A percentile compares a stretch with the other conserved stretches of the same genome.
Conservation (phyloP, 2,797 vertebrate genomes). For the Petrocephalus sullivani region DNA sequence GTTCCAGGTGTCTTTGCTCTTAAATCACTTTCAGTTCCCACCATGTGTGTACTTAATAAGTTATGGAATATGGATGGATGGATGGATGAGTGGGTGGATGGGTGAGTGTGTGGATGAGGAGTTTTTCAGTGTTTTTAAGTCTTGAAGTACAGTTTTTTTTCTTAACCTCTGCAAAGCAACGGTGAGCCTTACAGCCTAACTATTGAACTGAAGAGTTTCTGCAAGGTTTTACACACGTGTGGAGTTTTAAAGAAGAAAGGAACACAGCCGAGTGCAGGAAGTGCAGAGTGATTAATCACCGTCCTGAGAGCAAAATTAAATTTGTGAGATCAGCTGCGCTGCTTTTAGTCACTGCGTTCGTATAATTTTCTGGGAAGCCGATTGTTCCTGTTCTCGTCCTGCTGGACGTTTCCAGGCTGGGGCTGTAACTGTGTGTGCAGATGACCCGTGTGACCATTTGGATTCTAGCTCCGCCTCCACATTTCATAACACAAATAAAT, state of each 20-base stretch:
- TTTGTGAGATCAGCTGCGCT: conserved; percentile 1
- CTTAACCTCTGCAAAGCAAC: neutral
- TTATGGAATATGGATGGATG: neutral
- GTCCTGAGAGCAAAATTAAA: neutral
- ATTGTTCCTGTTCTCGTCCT: neutral
- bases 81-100: neutral
- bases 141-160: neutral
- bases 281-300: neutral
- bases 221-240: neutral
- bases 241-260: neutral
- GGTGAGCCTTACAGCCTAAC: neutral
- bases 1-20: neutral
- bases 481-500: neutral
- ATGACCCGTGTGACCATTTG: neutral
- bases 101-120: neutral
- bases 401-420: neutral
- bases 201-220: neutral
- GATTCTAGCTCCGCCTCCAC: neutral
- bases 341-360: neutral
- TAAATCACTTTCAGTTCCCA: neutral
- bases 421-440: neutral
- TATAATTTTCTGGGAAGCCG: neutral
- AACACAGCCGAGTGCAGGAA: neutral
- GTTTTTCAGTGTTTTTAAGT: neutral
- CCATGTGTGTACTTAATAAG: neutral